Evolutionary conservation across 2,888 invertebrate species (phyloP), one percentile per base, ranked within the genome.

Genomic region (Stenurella melanura): DNA sequence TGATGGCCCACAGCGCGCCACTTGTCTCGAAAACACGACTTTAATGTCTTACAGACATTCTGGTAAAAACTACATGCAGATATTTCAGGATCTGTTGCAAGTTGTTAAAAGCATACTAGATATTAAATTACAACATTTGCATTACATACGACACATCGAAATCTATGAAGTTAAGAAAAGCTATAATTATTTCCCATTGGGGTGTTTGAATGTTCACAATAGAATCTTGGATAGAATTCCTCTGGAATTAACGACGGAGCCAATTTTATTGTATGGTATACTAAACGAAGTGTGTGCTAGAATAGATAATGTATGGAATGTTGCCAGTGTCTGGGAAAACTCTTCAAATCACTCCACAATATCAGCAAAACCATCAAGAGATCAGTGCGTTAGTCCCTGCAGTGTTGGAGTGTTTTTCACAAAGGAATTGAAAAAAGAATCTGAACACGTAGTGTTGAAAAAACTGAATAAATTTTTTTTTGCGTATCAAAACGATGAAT

Each of bases 121-220:
- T 63, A 77, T 86, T 12, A 86, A 86, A 77, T 74, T 83, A 18
- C 79, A 81, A 21, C 85, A 87, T 76, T 76, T 86, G 18, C 79
- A 83, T 64, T 87, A 86, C 58, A 79, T 87, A 15, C 70, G 82
- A 50, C 80, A 83, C 57, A 60, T 86, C 21, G 73, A 81, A 42
- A 19, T 85, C 11, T 72, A 80, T 34, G 50, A 76, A 61, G 66
- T 78, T 18, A 64, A 78, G 56, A 26, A 80, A 60, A 26, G 50
- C n/a, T 79, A 81, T 64, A 63, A 78, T 64, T 69, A 57, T 34
- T 10, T 83, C 26, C 78, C 77, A 1, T 12, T 80, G 5, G 67
- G 81, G 1, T 84, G 82, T 60, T 71, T 85, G 21, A 73, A 77
- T 26, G 70, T 76, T 42, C 86, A 86, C 54, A 81, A 80, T 17